A percentile compares a stretch with the other conserved stretches of the same genome.
These are phyloP conservation scores for Anagyrus pseudococci DNA, from an alignment of 2,888 invertebrate genomes.

Conservation along the genomic window DNA sequence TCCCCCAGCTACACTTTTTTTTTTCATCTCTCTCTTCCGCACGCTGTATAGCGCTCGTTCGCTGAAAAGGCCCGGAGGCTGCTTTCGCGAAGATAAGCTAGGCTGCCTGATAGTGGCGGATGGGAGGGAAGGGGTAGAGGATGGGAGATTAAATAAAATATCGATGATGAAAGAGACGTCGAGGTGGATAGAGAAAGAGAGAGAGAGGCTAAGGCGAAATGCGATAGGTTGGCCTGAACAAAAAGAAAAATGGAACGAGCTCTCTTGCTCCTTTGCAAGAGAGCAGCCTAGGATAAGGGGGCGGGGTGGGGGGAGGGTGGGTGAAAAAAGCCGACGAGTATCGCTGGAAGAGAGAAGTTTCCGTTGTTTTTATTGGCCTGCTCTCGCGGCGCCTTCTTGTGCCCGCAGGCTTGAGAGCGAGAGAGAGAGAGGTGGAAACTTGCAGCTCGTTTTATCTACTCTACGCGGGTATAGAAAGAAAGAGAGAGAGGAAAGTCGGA, in stretches of 20 bases:
- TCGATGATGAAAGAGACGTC: slow-evolving; percentile 27
- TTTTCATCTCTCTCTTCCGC: too few species aligned
- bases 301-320: not conserved
- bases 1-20: too few species aligned
- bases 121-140: not conserved
- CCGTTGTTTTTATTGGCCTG: slow-evolving; percentile 33
- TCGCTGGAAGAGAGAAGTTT: slow-evolving; percentile 29
- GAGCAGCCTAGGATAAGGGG: not conserved
- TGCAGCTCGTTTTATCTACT: slow-evolving; percentile 11
- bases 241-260: slow-evolving; percentile 30
- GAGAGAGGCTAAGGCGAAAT: slow-evolving; percentile 13
- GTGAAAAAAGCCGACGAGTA: slow-evolving; percentile 26
- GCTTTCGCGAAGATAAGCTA: too few species aligned
- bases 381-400: slow-evolving; percentile 5
- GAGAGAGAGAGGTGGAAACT: too few species aligned
- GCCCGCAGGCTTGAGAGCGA: too few species aligned
- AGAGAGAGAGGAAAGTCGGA: too few species aligned
- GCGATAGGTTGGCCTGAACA: slow-evolving; percentile 10
- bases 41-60: too few species aligned
- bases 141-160: slow-evolving; percentile 20
- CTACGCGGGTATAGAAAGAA: slow-evolving; percentile 2
- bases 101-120: not conserved
- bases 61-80: too few species aligned
- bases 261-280: not conserved
- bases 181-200: slow-evolving; percentile 9